Evolutionary conservation across 2,113 vertebrate genomes (phyloP).

Genomic region (Hemicordylus capensis): DNA sequence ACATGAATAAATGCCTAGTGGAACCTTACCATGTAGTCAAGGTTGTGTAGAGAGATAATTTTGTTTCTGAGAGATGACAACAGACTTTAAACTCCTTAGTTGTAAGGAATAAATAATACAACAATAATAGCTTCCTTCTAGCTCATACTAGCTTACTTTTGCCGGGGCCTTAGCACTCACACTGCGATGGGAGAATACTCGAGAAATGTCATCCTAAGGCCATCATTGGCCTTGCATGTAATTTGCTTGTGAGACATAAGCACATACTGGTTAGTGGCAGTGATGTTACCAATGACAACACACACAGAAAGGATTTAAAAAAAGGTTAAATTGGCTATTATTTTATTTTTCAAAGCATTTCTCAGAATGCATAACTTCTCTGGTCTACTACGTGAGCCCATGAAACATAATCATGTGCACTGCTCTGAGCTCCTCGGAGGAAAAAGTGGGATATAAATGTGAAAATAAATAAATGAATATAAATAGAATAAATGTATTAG

Average conservation of each 20-base stretch:
- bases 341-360: too few relatives aligned
- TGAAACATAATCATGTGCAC: too few relatives aligned
- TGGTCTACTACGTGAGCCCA: too few relatives aligned
- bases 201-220: not conserved
- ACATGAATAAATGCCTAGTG: not conserved
- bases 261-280: not conserved
- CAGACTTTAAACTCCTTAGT: not conserved
- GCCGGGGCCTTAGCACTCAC: too few relatives aligned
- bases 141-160: not conserved
- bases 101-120: too few relatives aligned
- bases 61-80: not conserved
- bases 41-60: not conserved
- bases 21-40: not conserved
- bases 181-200: not conserved
- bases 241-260: not conserved
- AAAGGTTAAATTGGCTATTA: too few relatives aligned
- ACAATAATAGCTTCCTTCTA: not conserved
- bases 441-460: too few relatives aligned
- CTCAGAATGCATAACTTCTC: too few relatives aligned
- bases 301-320: not conserved
- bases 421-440: too few relatives aligned
- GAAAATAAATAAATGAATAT: too few relatives aligned
- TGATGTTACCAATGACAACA: too few relatives aligned
- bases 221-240: not conserved
- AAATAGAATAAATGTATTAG: too few relatives aligned